Evolutionary conservation across 2,797 vertebrate genomes (phyloP).

Genomic region (Sebastes steindachneri): DNA sequence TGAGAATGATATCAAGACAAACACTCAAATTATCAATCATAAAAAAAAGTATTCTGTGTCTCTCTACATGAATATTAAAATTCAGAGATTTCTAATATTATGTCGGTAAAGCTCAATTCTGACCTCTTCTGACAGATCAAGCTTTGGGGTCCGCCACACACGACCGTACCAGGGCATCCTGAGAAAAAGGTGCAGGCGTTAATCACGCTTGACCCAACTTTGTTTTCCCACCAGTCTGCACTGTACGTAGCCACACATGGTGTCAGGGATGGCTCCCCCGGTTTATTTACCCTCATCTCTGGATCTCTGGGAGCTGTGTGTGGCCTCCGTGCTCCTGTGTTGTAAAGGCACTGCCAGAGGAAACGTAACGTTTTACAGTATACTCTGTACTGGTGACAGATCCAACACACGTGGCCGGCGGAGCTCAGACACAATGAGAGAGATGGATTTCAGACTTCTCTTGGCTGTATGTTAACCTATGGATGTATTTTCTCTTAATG

Average conservation of each 20-base stretch:
- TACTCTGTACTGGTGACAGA: slow-evolving; percentile 71
- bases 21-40: background rate
- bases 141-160: slow-evolving; percentile 4
- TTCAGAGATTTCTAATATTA: background rate
- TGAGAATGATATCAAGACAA: background rate
- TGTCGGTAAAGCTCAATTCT: background rate
- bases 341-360: slow-evolving; percentile 83
- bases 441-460: slow-evolving; percentile 23
- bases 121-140: slow-evolving; percentile 17
- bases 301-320: slow-evolving; percentile 84
- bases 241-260: slow-evolving; percentile 76
- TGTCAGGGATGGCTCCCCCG: slow-evolving; percentile 78
- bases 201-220: slow-evolving; percentile 66
- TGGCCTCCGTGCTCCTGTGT: slow-evolving; percentile 82
- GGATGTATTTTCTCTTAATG: background rate
- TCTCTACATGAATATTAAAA: background rate
- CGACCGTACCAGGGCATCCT: slow-evolving; percentile 13
- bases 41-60: background rate
- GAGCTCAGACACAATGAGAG: slow-evolving; percentile 56
- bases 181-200: slow-evolving; percentile 53
- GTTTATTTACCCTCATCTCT: slow-evolving; percentile 90
- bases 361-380: slow-evolving; percentile 80
- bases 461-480: background rate
- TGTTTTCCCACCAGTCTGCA: slow-evolving; percentile 72
- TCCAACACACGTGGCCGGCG: slow-evolving; percentile 54